phyloP scores from a whole-genome alignment of 2,113 vertebrate genomes.

The Polyodon spathula region DNA sequence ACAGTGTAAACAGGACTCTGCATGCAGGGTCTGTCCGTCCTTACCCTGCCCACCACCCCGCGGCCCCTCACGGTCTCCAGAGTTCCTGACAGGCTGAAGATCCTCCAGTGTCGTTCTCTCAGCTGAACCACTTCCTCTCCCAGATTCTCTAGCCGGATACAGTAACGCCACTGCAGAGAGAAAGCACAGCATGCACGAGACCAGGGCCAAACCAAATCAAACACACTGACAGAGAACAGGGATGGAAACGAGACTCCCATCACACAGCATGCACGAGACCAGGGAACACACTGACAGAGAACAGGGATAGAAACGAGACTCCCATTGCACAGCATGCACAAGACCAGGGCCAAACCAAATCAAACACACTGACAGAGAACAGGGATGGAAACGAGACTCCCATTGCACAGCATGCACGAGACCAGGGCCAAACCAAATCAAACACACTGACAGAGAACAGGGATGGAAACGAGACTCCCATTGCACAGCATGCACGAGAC shows the following conservation, averaged over 20 bases:
- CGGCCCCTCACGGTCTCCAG: conserved; percentile 90
- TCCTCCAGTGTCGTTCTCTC: conserved; percentile 91
- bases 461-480: no score
- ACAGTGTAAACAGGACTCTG: background rate
- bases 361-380: no score
- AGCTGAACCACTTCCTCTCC: conserved; percentile 90
- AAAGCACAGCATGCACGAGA: background rate
- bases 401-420: background rate
- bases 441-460: no score
- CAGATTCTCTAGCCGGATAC: conserved; percentile 92
- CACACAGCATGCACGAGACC: conserved; percentile 1
- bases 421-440: background rate
- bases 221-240: no score
- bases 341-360: conserved; percentile 3
- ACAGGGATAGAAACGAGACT: no score
- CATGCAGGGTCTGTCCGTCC: conserved; percentile 14
- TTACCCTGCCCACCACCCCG: conserved; percentile 87
- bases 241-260: no score
- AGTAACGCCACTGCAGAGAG: conserved; percentile 81
- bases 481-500: background rate
- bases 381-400: no score
- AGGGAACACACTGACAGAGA: no score
- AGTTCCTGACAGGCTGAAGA: conserved; percentile 93
- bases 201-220: background rate
- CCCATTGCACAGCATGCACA: no score